A percentile compares a stretch with the other conserved stretches of the same genome.
Evolutionary conservation across 2,888 invertebrate genomes (phyloP).

Genomic region (Tenthredo scrophulariae): DNA sequence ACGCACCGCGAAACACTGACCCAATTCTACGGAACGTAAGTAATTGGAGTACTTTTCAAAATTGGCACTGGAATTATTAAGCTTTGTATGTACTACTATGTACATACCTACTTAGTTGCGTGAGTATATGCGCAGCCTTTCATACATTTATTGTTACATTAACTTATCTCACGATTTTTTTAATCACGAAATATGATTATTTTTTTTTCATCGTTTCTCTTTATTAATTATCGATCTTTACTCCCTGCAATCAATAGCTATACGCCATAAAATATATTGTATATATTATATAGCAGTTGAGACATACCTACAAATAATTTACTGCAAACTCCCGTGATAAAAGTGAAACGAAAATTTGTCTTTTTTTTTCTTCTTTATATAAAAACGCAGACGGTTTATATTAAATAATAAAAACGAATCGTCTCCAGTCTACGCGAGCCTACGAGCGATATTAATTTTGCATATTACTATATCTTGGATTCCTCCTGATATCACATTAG

Average conservation of each 20-base stretch:
- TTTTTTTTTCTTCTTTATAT: neutral
- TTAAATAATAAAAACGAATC: conserved; percentile 24
- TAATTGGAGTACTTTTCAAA: conserved; percentile 1
- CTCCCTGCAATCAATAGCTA: too few relatives aligned
- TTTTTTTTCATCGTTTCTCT: neutral
- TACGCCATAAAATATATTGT: too few relatives aligned
- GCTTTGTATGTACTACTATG: neutral
- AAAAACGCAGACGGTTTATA: neutral
- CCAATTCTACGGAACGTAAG: conserved; percentile 1
- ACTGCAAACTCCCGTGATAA: neutral
- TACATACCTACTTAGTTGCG: too few relatives aligned
- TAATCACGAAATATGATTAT: neutral
- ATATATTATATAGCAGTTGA: too few relatives aligned
- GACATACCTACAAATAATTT: neutral
- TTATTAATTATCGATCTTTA: neutral
- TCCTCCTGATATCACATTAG: neutral
- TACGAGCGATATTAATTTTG: conserved; percentile 7
- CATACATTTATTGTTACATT: neutral
- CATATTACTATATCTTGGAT: neutral
- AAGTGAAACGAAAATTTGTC: neutral
- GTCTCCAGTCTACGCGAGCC: neutral
- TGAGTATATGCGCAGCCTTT: neutral
- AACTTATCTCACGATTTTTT: neutral
- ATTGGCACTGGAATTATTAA: neutral
- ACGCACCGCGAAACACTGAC: neutral